A percentile compares a stretch with the other conserved stretches of the same genome.
Conservation (phyloP, 2,113 vertebrate genomes). For the Guaruba guarouba region DNA sequence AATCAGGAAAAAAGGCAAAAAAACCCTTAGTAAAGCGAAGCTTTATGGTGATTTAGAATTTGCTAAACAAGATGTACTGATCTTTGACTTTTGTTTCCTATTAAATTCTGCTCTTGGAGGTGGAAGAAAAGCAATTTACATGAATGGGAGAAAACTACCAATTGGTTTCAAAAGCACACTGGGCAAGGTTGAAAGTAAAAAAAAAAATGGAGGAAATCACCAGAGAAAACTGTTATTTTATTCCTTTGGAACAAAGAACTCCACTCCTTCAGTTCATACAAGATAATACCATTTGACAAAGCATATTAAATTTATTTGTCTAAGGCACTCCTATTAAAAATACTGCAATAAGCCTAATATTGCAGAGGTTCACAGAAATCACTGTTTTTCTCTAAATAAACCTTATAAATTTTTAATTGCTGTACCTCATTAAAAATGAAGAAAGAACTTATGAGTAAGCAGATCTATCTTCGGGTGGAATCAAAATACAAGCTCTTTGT, state of each 20-base stretch:
- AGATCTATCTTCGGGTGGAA: neutral
- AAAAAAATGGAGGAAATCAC: neutral
- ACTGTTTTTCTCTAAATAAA: neutral
- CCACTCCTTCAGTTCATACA: neutral
- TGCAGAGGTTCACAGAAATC: neutral
- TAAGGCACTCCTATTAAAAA: neutral
- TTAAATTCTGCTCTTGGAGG: neutral
- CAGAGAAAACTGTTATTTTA: neutral
- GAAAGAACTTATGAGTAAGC: neutral
- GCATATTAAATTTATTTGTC: neutral
- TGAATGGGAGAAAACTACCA: neutral
- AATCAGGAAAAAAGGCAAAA: neutral
- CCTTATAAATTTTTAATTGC: neutral
- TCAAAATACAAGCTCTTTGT: neutral
- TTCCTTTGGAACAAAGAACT: neutral
- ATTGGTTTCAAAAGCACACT: neutral
- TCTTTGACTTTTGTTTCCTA: neutral
- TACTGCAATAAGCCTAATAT: neutral
- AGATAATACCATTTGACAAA: neutral
- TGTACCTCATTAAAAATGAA: slow-evolving; percentile 8
- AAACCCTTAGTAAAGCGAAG: neutral
- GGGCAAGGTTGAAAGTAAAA: neutral
- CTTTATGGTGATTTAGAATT: neutral
- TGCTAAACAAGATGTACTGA: neutral
- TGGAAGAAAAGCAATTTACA: neutral